Percentiles rank a stretch among this genome's conserved stretches.
Conservation (phyloP, 2,888 invertebrate genomes). For the Acanthosepion esculentum region DNA sequence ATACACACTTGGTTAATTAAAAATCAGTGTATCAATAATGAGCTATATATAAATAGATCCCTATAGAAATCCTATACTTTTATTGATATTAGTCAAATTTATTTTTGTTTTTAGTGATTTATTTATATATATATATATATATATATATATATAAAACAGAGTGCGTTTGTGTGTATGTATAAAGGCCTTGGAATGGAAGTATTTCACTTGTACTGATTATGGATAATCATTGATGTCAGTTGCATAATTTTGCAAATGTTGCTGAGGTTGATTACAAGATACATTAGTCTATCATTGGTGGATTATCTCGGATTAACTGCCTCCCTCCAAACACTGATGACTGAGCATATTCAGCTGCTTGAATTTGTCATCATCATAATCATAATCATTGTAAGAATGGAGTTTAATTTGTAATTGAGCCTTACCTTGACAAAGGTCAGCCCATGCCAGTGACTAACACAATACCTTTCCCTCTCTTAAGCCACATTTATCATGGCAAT, state of each 20-base stretch:
- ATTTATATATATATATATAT: too few relatives aligned
- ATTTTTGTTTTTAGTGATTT: too few relatives aligned
- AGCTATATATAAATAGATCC: too few relatives aligned
- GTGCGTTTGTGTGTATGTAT: too few relatives aligned
- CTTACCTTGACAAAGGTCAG: neutral
- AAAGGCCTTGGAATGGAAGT: neutral
- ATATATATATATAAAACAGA: too few relatives aligned
- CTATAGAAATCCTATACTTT: too few relatives aligned
- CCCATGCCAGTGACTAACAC: neutral
- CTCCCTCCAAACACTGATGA: neutral
- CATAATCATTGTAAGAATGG: neutral
- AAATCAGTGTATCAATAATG: neutral
- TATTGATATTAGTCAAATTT: too few relatives aligned
- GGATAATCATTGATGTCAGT: neutral
- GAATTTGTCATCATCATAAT: neutral
- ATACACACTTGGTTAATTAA: neutral
- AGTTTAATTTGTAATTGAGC: neutral
- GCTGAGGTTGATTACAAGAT: neutral
- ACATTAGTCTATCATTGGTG: neutral
- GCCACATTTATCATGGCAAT: neutral
- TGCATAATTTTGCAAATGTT: neutral
- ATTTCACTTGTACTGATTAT: neutral
- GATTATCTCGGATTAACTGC: slow-evolving; percentile 5
- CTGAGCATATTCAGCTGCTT: neutral
- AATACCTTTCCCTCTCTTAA: neutral